Conservation (phyloP, 2,797 vertebrate genomes). For the Lateolabrax maculatus region DNA sequence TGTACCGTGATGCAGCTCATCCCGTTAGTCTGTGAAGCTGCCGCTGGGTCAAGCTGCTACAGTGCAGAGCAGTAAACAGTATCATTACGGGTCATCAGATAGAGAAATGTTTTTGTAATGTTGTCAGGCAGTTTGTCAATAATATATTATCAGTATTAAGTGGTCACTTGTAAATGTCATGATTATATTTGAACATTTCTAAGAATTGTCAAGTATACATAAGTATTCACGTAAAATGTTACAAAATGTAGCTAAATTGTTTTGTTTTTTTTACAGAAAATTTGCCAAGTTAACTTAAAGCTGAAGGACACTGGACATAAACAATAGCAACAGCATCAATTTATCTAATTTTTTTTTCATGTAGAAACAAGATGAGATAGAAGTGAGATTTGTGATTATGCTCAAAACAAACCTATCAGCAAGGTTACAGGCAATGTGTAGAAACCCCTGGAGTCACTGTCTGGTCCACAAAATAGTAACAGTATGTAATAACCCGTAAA, state of each 20-base stretch:
- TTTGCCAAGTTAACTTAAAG: neutral
- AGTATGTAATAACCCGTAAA: too few relatives aligned
- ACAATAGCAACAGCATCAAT: neutral
- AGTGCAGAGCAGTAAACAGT: neutral
- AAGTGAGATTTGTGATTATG: neutral
- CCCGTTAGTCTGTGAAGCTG: too few relatives aligned
- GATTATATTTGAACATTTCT: neutral
- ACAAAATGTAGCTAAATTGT: neutral
- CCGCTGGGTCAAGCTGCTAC: too few relatives aligned
- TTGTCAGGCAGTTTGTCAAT: neutral
- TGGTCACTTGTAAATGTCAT: neutral
- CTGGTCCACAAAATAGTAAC: neutral
- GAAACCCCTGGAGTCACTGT: neutral
- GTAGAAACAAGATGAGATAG: neutral
- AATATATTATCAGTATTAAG: neutral
- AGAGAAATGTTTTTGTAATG: neutral
- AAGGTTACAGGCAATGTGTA: neutral
- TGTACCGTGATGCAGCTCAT: neutral
- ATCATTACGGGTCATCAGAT: neutral
- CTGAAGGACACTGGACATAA: neutral
- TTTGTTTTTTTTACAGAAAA: too few relatives aligned
- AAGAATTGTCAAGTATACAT: neutral
- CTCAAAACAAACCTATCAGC: neutral
- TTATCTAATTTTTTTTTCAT: neutral
- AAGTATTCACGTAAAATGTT: neutral